Base-by-base conservation (phyloP, 2,113 vertebrate species). In the Corythornis madagascariensis region DNA sequence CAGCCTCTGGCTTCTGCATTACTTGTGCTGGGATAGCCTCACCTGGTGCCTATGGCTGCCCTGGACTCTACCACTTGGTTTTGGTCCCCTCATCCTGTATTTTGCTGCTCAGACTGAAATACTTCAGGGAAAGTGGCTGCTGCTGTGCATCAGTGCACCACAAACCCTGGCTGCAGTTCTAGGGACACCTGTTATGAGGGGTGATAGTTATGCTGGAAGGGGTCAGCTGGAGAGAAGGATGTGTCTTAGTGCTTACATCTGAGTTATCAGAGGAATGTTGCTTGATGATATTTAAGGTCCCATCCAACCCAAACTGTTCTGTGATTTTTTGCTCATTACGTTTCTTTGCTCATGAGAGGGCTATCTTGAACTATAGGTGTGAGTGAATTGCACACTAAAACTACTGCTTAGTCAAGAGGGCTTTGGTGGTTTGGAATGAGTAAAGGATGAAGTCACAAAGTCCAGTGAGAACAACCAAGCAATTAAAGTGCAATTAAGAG, bases 151-250 rank as follows among this genome's bases (percentile, higher is more conserved):
- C 2, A 1, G 43, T 18, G 57, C 31, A 21, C 60, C 4, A 1
- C 11, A 3, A 14, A 45, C 50, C 50, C 69, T 75, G 75, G 63
- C 63, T 67, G 55, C 0, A 0, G 52, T 15, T 11, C 2, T 61
- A 70, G 47, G 42, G 16, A 28, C 3, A 5, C 16, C 16, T 53
- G 48, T 13, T 55, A 4, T 0, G 0, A 9, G 47, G 25, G 29
- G 4, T 7, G 48, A 7, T 42, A 33, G 56, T 47, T 40, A 20
- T 3, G 2, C 31, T 65, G 61, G 67, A 40, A 71, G 33, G 31
- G 31, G 28, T 11, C 20, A 69, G 78, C 43, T 33, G 47, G 61
- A 15, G 21, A 35, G 48, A 28, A 53, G 18, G 61, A 16, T 16
- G 33, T n/a, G 7, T 55, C 55, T 79, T 21, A 3, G 20, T 10